phyloP scores from a whole-genome alignment of 2,888 invertebrate genomes.

The Clusia tigrina region DNA sequence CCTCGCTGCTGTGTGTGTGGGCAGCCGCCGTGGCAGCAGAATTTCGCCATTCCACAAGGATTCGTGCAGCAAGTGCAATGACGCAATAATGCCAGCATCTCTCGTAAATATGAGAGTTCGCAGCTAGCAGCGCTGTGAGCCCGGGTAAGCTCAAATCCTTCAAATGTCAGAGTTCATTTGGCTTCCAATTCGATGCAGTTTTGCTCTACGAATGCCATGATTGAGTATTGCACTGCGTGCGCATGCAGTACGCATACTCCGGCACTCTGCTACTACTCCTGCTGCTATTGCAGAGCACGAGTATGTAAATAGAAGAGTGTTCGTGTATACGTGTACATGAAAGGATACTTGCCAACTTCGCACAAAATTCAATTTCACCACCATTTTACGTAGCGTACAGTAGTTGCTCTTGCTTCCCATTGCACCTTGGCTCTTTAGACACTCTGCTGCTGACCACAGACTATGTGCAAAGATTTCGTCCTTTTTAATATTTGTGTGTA shows the following conservation, averaged over 20 bases:
- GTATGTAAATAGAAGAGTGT: background rate
- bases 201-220: background rate
- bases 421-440: too few species aligned
- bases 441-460: too few species aligned
- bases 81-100: background rate
- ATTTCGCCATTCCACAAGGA: too few species aligned
- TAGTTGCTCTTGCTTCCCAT: too few species aligned
- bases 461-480: too few species aligned
- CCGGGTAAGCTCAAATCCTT: constrained; percentile 25
- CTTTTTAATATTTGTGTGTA: too few species aligned
- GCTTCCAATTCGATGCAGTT: background rate
- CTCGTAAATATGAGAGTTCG: too few species aligned
- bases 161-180: constrained; percentile 27
- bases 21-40: too few species aligned
- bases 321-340: background rate
- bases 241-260: background rate
- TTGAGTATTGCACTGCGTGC: background rate
- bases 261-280: background rate
- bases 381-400: too few species aligned
- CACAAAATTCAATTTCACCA: background rate
- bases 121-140: constrained; percentile 13
- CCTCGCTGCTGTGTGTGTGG: too few species aligned
- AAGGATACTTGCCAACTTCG: background rate
- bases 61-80: background rate
- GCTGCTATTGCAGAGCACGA: background rate